Evolutionary conservation across 2,113 vertebrate species (phyloP), one percentile per base, ranked within the genome.

Genomic region (Dissostichus mawsoni): DNA sequence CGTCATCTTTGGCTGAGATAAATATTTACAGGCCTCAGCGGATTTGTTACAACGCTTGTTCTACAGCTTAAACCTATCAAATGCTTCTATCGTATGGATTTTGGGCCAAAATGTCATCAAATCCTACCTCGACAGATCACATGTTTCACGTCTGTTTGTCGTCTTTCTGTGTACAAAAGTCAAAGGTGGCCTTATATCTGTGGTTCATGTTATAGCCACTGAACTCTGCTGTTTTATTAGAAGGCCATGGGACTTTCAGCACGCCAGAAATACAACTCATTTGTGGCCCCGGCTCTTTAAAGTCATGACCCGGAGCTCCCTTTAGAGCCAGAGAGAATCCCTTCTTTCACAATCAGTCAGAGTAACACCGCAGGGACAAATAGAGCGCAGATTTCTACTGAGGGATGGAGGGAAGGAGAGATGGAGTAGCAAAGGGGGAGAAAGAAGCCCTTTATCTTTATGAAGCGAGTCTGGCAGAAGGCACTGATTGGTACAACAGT

Each of bases 391-490:
- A 83, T 76, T 74, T 74, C 76, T 62, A 67, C 80, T 20, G 36
- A 76, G 57, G 75, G 79, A 77, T 50, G 70, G 47, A 64, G 66
- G 20, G n/a, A 58, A 70, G 56, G n/a, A 68, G 68, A 79, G 48
- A 80, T 8, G 52, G 41, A 83, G 74, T 66, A 69, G 80, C 44
- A 52, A 74, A 76, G 58, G 80, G 36, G 65, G 77, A 82, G 66
- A 82, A 56, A 87, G 83, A 74, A 78, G 74, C 67, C 74, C 77
- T 92, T 92, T 93, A 92, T 93, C 91, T 91, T 81, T 88, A 82
- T 85, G 82, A 83, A 87, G 41, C 2, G 9, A 76, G 82, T 66
- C 80, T 88, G 89, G 88, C 91, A 85, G 81, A 69, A 87, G 78
- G 82, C 86, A 75, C 85, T 91, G 91, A 92, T 90, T 92, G 91